phyloP scores from a whole-genome alignment of 1,140 invertebrate species.

The Drosophila sucinea region DNA sequence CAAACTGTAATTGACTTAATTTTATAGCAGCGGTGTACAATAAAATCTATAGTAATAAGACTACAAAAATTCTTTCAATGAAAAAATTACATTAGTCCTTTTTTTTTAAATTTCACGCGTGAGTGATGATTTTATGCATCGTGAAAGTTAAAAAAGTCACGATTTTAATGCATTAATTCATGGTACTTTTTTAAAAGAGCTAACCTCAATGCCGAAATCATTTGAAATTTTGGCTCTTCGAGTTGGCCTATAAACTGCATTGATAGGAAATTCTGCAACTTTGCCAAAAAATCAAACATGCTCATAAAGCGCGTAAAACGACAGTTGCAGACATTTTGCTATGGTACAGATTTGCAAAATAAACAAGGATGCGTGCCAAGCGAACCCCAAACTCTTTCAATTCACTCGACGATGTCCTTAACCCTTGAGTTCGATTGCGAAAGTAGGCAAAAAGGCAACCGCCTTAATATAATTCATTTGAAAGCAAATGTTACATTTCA shows the following conservation, averaged over 20 bases:
- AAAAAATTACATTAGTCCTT: background rate
- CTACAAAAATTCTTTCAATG: background rate
- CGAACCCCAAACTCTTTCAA: slow-evolving; percentile 10
- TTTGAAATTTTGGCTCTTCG: no score
- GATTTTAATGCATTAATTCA: no score
- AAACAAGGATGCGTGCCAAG: slow-evolving; percentile 50
- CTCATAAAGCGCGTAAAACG: slow-evolving; percentile 4
- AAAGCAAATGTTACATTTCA: slow-evolving; percentile 48
- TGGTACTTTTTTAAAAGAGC: no score
- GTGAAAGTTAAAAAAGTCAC: no score
- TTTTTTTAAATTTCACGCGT: background rate
- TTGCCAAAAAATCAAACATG: slow-evolving; percentile 32
- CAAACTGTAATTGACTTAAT: no score
- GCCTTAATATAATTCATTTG: slow-evolving; percentile 39
- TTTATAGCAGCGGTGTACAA: no score
- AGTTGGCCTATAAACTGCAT: slow-evolving; percentile 4
- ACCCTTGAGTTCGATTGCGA: slow-evolving; percentile 30
- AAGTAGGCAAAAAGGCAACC: slow-evolving; percentile 15
- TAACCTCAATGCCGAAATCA: no score
- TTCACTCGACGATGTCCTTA: slow-evolving; percentile 5
- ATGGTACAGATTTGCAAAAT: slow-evolving; percentile 51
- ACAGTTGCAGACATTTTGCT: slow-evolving; percentile 22
- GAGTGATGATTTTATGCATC: no score
- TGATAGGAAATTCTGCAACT: slow-evolving; percentile 28
- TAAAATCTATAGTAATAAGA: no score